Evolutionary conservation across 2,888 invertebrate species (phyloP).

Genomic region (Junonia oenone): DNA sequence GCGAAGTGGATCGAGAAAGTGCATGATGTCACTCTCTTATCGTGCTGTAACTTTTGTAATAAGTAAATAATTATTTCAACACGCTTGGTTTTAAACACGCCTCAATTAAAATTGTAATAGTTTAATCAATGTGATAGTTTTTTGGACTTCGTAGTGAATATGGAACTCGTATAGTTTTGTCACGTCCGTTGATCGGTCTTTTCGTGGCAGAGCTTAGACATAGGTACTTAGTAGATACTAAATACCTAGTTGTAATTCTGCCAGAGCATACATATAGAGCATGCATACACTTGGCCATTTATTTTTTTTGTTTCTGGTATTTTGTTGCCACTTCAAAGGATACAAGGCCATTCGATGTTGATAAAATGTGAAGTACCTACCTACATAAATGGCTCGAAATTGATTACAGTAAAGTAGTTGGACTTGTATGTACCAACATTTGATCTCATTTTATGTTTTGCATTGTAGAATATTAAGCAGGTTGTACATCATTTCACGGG

Average conservation of each 20-base stretch:
- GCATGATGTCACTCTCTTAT: constrained; percentile 47
- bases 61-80: background rate
- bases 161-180: too few relatives aligned
- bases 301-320: background rate
- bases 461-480: too few relatives aligned
- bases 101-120: background rate
- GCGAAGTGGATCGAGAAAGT: constrained; percentile 51
- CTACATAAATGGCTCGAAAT: background rate
- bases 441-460: background rate
- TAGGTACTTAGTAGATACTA: too few relatives aligned
- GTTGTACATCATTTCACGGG: too few relatives aligned
- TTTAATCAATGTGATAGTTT: too few relatives aligned
- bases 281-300: too few relatives aligned
- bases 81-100: background rate
- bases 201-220: too few relatives aligned
- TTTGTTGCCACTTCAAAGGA: background rate
- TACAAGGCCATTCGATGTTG: background rate
- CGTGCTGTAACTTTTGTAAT: constrained; percentile 11
- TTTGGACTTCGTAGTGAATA: too few relatives aligned
- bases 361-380: background rate
- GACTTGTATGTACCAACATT: background rate
- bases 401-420: background rate
- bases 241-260: too few relatives aligned
- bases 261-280: too few relatives aligned
- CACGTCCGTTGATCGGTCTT: too few relatives aligned